Percentiles rank a stretch among this genome's conserved stretches.
Conservation (phyloP, 2,888 invertebrate genomes). For the Nineta flava region DNA sequence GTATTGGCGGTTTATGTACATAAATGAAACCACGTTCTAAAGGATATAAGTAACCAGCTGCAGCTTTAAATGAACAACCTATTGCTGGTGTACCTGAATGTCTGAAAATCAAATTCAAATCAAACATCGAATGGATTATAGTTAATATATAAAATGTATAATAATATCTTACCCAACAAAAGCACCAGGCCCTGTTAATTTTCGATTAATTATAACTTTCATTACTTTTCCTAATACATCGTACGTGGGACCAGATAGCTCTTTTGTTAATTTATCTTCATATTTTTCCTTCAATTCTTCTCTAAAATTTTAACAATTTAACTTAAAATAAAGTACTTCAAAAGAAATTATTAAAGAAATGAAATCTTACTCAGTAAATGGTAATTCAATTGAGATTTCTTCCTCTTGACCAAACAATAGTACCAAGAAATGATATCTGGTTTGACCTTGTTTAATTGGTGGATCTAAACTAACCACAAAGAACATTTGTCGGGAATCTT, state of each 20-base stretch:
- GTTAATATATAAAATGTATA: slow-evolving; percentile 7
- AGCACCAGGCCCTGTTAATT: slow-evolving; percentile 86
- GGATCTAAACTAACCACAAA: slow-evolving; percentile 97
- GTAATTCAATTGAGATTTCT: slow-evolving; percentile 78
- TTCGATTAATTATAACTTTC: slow-evolving; percentile 87
- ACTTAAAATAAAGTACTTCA: slow-evolving; percentile 3
- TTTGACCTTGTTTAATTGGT: slow-evolving; percentile 98
- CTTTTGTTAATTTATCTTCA: slow-evolving; percentile 79
- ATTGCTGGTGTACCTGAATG: slow-evolving; percentile 80
- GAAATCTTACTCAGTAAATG: slow-evolving; percentile 67
- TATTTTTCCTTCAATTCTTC: slow-evolving; percentile 87
- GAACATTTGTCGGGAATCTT: slow-evolving; percentile 95
- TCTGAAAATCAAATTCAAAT: slow-evolving; percentile 29
- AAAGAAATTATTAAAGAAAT: slow-evolving; percentile 3
- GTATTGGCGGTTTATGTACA: slow-evolving; percentile 96
- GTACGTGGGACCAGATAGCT: slow-evolving; percentile 82
- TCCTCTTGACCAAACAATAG: slow-evolving; percentile 90
- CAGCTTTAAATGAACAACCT: slow-evolving; percentile 93
- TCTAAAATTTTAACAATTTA: slow-evolving; percentile 28
- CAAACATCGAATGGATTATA: neutral
- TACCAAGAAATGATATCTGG: slow-evolving; percentile 91
- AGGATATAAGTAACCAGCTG: slow-evolving; percentile 93
- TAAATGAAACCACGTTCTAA: slow-evolving; percentile 96
- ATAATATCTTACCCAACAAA: slow-evolving; percentile 61
- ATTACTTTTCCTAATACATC: slow-evolving; percentile 93